Evolutionary conservation across 2,888 invertebrate species (phyloP), one percentile per base, ranked within the genome.

Genomic region (Pachycephus smyrnensis): DNA sequence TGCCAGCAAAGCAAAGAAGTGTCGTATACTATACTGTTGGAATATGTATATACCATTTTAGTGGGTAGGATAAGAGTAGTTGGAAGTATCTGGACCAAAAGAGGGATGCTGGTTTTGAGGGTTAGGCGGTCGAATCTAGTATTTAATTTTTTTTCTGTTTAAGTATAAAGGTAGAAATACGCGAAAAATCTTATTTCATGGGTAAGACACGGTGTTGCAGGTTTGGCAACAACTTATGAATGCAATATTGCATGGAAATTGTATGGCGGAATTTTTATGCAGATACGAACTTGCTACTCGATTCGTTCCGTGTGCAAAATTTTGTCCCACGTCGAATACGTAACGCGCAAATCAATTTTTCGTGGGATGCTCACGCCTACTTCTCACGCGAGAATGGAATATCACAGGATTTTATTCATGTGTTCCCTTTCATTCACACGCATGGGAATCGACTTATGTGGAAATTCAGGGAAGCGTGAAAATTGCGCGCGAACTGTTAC

Each of bases 1-100:
- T 76, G 79, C 79, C 76, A 76, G 69, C 73, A 82, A 77, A 76
- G 81, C 82, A 81, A 84, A 83, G 82, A 85, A 85, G 84, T 84
- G 83, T 82, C 82, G 82, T 82, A 76, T 80, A 81, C 81, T 82
- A 84, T 84, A 84, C 81, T 83, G 80, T 82, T 80, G 23, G 55
- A 4, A 23, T 55, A 23, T 23, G 55, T 55, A 23, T 55, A 6
- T 55, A 23, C 23, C 23, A 55, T 55, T 55, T 23, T 23, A 55
- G 23, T 55, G 9, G 23, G 55, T 55, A 9, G 33, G 71, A 32
- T 31, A 71, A 71, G 23, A 33, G 71, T 32, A 71, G 33, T 31
- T 31, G 71, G 31, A 33, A 73, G 69, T 36, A 31, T 76, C 23
- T 73, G 33, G 73, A 68, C n/a, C 40, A 76, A 78, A 79, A 80